These are phyloP conservation scores for Leptopilina clavipes DNA, from an alignment of 1,140 invertebrate species.

Conservation along the genomic window DNA sequence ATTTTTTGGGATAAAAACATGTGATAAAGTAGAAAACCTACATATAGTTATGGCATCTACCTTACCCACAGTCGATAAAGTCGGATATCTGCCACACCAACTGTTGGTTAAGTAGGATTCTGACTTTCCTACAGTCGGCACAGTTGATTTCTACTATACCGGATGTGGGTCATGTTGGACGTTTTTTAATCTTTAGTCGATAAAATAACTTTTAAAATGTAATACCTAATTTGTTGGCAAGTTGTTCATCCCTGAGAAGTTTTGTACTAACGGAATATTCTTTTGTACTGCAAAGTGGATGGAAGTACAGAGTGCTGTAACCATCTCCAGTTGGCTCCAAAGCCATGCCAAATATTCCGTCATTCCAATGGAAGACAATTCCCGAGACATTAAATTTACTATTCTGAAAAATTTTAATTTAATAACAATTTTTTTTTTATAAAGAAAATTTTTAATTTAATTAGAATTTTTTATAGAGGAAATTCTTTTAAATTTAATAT, in stretches of 20 bases:
- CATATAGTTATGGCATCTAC: no score
- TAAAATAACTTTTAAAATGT: background rate
- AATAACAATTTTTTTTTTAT: background rate
- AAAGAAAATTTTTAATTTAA: background rate
- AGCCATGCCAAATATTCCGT: slow-evolving; percentile 84
- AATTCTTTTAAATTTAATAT: no score
- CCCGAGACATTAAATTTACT: slow-evolving; percentile 84
- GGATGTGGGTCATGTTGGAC: no score
- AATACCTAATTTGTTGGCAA: slow-evolving; percentile 68
- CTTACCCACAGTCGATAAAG: no score
- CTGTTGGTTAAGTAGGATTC: no score
- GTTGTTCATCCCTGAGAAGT: slow-evolving; percentile 78
- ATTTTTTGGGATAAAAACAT: background rate
- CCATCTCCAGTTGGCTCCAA: slow-evolving; percentile 79
- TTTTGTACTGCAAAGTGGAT: slow-evolving; percentile 83
- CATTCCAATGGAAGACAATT: slow-evolving; percentile 83
- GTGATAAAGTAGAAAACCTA: background rate
- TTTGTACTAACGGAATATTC: slow-evolving; percentile 83
- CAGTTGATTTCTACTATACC: no score
- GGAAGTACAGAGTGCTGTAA: slow-evolving; percentile 84
- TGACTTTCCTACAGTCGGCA: no score
- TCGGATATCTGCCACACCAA: no score
- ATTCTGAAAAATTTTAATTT: slow-evolving; percentile 61
- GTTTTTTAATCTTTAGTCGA: no score
- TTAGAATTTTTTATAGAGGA: background rate